Evolutionary conservation across 1,140 invertebrate genomes (phyloP), one percentile per base, ranked within the genome.

Genomic region (Liolophura sinensis): DNA sequence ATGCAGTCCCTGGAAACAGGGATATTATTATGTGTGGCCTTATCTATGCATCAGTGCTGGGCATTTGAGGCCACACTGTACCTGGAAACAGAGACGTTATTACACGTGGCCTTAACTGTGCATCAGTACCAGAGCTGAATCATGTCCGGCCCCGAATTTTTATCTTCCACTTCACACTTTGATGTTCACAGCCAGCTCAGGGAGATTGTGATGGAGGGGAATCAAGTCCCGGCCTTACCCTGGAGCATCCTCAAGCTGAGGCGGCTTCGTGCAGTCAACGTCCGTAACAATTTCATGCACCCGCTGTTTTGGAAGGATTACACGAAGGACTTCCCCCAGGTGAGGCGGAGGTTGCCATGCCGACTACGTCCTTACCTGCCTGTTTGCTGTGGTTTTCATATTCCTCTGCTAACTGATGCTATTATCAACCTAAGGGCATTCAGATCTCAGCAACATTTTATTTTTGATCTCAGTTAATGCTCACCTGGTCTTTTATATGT

Each of bases 271-370:
- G 68, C 72, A 57, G 60, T 85, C 0, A 78, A 76, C 67, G 75
- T 83, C 46, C 70, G 76, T 62, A 85, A 85, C 68, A 85, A 83
- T 64, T 82, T 80, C 62, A 81, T 85, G 79, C 82, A 83, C 68
- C 83, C 83, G 9, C 61, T 83, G 31, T 82, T 84, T 62, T 83
- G 81, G 81, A 76, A 76, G 54, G 82, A 82, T 47, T 73, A 80
- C 64, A 80, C 75, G 6, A 65, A 64, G 15, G 78, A 78, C 60
- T 64, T 79, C 46, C 78, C 77, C 14, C 80, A 81, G 77, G 81
- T 83, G 70, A 49, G 27, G 49, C 7, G 6, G 12, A 65, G 15
- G 12, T 60, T 40, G 31, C 31, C 31, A 40, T 40, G 18, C 3
- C 12, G 18, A 54, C 24, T 54, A 5, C 24, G 12, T 54, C 24